Percentiles rank a stretch among this genome's conserved stretches.
phyloP scores from a whole-genome alignment of 1,140 invertebrate species.

The Pseudomyrmex cubaensis region DNA sequence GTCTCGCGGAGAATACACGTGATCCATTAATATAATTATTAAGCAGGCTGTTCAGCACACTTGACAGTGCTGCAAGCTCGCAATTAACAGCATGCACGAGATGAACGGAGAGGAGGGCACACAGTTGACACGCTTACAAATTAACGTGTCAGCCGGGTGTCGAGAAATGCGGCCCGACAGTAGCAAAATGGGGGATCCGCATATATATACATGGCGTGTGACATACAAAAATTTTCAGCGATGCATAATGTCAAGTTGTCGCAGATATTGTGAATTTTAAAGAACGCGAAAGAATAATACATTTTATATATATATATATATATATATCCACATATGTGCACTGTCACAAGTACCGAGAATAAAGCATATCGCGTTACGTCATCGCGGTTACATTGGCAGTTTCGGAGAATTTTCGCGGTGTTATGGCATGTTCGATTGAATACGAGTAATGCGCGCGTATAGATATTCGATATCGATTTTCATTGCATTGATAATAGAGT shows the following conservation, averaged over 20 bases:
- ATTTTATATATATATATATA: not conserved
- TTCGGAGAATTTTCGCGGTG: slow-evolving; percentile 17
- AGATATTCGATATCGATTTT: slow-evolving; percentile 29
- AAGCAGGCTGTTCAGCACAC: slow-evolving; percentile 57
- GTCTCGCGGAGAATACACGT: slow-evolving; percentile 1
- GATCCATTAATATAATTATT: slow-evolving; percentile 60
- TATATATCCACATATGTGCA: not conserved
- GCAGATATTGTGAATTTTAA: slow-evolving; percentile 48
- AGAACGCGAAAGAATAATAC: slow-evolving; percentile 15
- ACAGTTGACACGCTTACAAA: slow-evolving; percentile 58
- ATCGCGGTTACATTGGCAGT: not conserved
- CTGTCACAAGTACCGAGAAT: not conserved
- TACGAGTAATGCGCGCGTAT: slow-evolving; percentile 18
- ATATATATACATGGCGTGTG: slow-evolving; percentile 30
- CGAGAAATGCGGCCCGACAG: slow-evolving; percentile 44
- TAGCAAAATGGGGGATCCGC: slow-evolving; percentile 33
- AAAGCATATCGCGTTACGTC: slow-evolving; percentile 1
- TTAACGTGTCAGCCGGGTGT: slow-evolving; percentile 49
- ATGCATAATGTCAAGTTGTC: slow-evolving; percentile 11
- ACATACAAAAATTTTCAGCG: slow-evolving; percentile 49
- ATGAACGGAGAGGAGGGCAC: slow-evolving; percentile 46
- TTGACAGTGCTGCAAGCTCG: slow-evolving; percentile 52
- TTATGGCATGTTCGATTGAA: slow-evolving; percentile 17
- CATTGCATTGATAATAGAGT: not conserved
- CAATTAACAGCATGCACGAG: slow-evolving; percentile 57